phyloP scores from a whole-genome alignment of 2,113 vertebrate species.

The Chaetodon trifascialis region DNA sequence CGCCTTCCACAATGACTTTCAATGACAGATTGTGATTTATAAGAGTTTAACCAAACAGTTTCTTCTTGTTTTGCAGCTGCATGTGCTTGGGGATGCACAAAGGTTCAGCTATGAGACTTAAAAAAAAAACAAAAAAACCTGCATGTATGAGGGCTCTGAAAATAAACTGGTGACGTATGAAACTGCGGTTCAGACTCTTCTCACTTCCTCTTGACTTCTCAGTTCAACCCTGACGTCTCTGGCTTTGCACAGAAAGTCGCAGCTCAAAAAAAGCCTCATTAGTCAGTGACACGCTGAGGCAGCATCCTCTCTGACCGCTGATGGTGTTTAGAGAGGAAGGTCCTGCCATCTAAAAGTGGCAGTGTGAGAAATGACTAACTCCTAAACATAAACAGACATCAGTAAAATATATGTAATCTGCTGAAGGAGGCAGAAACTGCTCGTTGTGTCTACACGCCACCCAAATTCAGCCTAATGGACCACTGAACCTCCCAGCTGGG shows the following conservation, averaged over 20 bases:
- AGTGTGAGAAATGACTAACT: conserved; percentile 2
- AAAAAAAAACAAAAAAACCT: not conserved
- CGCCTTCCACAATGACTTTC: not conserved
- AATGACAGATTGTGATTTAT: not conserved
- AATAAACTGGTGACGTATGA: conserved; percentile 17
- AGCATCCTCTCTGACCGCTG: conserved; percentile 70
- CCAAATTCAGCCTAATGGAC: not conserved
- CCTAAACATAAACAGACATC: not conserved
- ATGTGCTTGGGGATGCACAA: not conserved
- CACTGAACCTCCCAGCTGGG: not conserved
- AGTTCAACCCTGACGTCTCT: conserved; percentile 40
- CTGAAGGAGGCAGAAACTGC: not conserved
- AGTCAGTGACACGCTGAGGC: conserved; percentile 57
- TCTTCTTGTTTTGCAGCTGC: not conserved
- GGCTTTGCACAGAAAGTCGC: conserved; percentile 15
- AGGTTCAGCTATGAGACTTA: not conserved
- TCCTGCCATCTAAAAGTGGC: not conserved
- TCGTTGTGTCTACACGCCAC: not conserved
- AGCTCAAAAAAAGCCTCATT: conserved; percentile 55
- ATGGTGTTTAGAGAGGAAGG: conserved; percentile 46
- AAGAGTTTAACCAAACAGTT: not conserved
- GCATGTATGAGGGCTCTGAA: not conserved
- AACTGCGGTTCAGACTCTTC: conserved; percentile 81
- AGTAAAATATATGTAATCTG: not conserved
- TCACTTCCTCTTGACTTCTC: conserved; percentile 89